phyloP scores from a whole-genome alignment of 1,140 invertebrate genomes.

The Venustaconcha ellipsiformis region DNA sequence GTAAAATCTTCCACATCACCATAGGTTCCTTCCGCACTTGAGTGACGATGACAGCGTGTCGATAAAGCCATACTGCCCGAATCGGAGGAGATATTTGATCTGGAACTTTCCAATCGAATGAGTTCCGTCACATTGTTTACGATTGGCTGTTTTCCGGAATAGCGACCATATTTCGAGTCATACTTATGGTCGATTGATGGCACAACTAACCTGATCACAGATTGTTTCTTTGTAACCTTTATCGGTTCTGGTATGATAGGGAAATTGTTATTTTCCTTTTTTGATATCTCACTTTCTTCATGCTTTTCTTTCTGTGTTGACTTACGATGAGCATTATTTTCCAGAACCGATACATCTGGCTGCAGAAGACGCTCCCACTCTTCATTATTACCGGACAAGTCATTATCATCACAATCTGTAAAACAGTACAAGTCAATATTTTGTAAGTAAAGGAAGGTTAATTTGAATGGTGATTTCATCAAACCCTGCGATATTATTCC shows the following conservation, averaged over 20 bases:
- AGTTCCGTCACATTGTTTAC: not conserved
- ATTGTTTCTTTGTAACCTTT: slow-evolving; percentile 1
- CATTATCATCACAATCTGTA: slow-evolving; percentile 1
- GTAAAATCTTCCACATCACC: not conserved
- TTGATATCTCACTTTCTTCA: not conserved
- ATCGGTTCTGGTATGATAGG: not conserved
- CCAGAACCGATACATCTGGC: not conserved
- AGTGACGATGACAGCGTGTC: not conserved
- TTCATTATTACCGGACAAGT: slow-evolving; percentile 18
- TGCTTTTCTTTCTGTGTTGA: not conserved
- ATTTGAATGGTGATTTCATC: no score
- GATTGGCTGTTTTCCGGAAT: no score
- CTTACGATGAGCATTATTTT: no score
- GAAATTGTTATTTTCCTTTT: not conserved
- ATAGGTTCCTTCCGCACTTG: not conserved
- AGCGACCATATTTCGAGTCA: not conserved
- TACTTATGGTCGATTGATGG: slow-evolving; percentile 11
- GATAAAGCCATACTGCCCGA: not conserved
- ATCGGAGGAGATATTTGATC: not conserved
- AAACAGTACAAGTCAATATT: no score
- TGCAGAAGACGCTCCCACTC: slow-evolving; percentile 15
- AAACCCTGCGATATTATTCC: no score
- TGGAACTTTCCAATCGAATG: not conserved
- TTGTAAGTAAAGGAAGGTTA: no score
- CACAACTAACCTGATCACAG: slow-evolving; percentile 6